Percentiles rank a stretch among this genome's conserved stretches.
These are phyloP conservation scores for Crocuta crocuta DNA, from an alignment of 2,113 vertebrate species.

Conservation along the genomic window DNA sequence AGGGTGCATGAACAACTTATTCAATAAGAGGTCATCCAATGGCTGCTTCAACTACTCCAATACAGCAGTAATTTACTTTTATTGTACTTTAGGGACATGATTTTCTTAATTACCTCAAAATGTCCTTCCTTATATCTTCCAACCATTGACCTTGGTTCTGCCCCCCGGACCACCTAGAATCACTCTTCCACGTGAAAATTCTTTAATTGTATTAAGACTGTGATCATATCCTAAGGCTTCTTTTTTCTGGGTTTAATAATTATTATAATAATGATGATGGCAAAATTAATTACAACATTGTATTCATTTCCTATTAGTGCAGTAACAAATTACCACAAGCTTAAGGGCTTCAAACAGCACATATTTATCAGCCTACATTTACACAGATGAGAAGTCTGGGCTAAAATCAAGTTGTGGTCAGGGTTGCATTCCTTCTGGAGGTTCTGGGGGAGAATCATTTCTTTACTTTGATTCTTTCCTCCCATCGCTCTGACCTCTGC, in stretches of 20 bases:
- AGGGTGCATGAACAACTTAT: background rate
- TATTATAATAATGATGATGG: background rate
- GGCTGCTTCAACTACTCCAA: background rate
- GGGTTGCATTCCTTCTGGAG: background rate
- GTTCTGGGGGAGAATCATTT: background rate
- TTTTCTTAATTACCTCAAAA: background rate
- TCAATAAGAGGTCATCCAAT: background rate
- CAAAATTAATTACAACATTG: background rate
- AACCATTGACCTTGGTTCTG: background rate
- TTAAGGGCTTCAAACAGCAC: background rate
- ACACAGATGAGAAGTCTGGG: background rate
- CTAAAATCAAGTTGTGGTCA: background rate
- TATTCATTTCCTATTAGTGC: background rate
- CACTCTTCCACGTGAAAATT: background rate
- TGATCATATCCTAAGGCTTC: background rate
- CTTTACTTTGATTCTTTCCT: background rate
- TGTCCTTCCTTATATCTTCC: background rate
- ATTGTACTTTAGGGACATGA: background rate
- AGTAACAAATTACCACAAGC: background rate
- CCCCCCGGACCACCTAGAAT: background rate
- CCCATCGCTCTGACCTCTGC: background rate
- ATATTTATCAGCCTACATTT: background rate
- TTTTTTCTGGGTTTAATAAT: background rate
- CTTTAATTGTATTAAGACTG: background rate
- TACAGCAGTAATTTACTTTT: background rate